Evolutionary conservation across 2,113 vertebrate species (phyloP).

Genomic region (Conger conger): DNA sequence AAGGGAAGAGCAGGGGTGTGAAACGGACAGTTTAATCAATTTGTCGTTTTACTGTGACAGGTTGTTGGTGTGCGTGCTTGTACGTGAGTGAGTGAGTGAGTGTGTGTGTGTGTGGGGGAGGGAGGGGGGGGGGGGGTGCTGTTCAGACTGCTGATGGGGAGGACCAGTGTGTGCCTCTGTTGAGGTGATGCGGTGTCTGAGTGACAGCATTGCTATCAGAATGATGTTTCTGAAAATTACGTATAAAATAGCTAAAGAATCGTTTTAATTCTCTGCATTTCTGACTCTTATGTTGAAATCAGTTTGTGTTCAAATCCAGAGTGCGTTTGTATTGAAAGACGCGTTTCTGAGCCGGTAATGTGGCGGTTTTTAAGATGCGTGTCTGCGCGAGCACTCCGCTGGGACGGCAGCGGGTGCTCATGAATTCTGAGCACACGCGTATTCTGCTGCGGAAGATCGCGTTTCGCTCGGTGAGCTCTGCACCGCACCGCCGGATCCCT

Average conservation of each 20-base stretch:
- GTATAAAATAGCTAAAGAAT: no score
- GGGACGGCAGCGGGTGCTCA: background rate
- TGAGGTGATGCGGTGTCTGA: background rate
- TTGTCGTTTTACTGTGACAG: background rate
- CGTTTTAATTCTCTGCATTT: background rate
- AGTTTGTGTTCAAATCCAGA: background rate
- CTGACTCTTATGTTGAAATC: background rate
- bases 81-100: no score
- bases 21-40: slow-evolving; percentile 15
- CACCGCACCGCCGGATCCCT: background rate
- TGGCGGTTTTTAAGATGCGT: slow-evolving; percentile 25
- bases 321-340: background rate
- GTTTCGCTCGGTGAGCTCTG: background rate
- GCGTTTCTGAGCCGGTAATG: slow-evolving; percentile 9
- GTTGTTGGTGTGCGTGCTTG: background rate
- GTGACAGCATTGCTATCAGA: no score
- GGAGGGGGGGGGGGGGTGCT: no score
- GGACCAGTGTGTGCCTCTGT: background rate
- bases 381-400: background rate
- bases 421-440: background rate
- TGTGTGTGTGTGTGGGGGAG: no score
- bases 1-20: background rate
- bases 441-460: no score
- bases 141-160: background rate
- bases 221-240: background rate